Evolutionary conservation across 1,140 invertebrate genomes (phyloP).

Genomic region (fruit fly (Drosophila melanogaster)): DNA sequence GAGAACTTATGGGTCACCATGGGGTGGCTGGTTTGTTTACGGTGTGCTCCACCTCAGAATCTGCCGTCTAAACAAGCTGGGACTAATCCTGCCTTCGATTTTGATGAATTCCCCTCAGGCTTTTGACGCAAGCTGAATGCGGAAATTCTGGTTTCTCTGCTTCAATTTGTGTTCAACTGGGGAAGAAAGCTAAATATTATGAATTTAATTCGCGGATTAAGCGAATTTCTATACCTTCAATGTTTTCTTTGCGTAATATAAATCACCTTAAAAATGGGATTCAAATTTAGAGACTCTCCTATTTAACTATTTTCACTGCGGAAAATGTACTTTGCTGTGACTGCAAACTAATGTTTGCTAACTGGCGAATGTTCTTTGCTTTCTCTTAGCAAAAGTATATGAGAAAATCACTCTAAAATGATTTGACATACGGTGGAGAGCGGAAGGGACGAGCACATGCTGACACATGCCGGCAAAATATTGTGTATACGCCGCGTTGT

Average conservation of each 20-base stretch:
- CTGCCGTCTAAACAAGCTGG: slow-evolving; percentile 9
- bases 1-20: slow-evolving; percentile 39
- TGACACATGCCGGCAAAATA: slow-evolving; percentile 45
- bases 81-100: slow-evolving; percentile 19
- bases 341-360: slow-evolving; percentile 10
- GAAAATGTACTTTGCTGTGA: not conserved
- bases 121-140: slow-evolving; percentile 1
- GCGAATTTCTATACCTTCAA: not conserved
- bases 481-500: slow-evolving; percentile 59
- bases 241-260: no score
- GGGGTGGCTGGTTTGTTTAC: slow-evolving; percentile 26
- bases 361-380: not conserved
- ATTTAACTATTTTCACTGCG: not conserved
- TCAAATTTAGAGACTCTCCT: no score
- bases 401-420: slow-evolving; percentile 28
- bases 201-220: not conserved
- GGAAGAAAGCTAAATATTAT: not conserved
- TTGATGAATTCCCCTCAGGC: slow-evolving; percentile 23
- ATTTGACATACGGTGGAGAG: slow-evolving; percentile 12
- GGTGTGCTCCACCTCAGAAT: not conserved
- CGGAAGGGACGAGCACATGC: slow-evolving; percentile 1
- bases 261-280: no score
- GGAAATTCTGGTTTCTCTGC: not conserved
- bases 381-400: slow-evolving; percentile 2
- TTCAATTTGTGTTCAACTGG: not conserved